Conservation (phyloP, 1,140 invertebrate genomes). For the Penaeus vannamei region DNA sequence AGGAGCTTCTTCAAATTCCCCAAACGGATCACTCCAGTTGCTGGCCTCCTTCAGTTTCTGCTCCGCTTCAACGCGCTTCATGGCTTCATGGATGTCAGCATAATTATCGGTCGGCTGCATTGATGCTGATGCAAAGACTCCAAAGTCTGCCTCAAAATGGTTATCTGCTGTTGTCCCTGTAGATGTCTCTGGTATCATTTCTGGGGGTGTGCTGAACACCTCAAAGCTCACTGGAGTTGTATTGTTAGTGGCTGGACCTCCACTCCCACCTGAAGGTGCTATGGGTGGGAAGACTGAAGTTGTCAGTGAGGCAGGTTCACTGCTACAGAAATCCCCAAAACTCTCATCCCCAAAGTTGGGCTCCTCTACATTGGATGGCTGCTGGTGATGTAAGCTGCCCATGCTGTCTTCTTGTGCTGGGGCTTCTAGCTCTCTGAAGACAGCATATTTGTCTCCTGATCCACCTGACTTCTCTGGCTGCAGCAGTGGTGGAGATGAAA, state of each 20-base stretch:
- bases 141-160: constrained; percentile 56
- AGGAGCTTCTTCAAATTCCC: constrained; percentile 53
- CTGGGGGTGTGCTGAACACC: constrained; percentile 48
- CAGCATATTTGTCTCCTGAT: constrained; percentile 57
- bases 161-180: neutral
- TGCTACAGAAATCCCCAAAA: constrained; percentile 62
- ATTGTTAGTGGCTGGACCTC: constrained; percentile 34
- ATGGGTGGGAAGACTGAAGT: neutral
- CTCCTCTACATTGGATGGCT: neutral
- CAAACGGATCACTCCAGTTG: constrained; percentile 59
- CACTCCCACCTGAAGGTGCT: neutral
- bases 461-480: constrained; percentile 23
- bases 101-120: constrained; percentile 31
- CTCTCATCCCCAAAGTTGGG: constrained; percentile 28
- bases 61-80: constrained; percentile 52
- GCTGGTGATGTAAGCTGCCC: neutral
- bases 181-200: constrained; percentile 39
- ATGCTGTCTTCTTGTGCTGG: neutral
- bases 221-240: constrained; percentile 53
- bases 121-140: constrained; percentile 1
- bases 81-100: constrained; percentile 60
- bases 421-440: constrained; percentile 47
- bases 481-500: neutral
- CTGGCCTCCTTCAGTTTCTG: constrained; percentile 45
- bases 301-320: constrained; percentile 41